These are phyloP conservation scores for Bellardia pandia DNA, from an alignment of 2,888 invertebrate genomes.

Conservation along the genomic window DNA sequence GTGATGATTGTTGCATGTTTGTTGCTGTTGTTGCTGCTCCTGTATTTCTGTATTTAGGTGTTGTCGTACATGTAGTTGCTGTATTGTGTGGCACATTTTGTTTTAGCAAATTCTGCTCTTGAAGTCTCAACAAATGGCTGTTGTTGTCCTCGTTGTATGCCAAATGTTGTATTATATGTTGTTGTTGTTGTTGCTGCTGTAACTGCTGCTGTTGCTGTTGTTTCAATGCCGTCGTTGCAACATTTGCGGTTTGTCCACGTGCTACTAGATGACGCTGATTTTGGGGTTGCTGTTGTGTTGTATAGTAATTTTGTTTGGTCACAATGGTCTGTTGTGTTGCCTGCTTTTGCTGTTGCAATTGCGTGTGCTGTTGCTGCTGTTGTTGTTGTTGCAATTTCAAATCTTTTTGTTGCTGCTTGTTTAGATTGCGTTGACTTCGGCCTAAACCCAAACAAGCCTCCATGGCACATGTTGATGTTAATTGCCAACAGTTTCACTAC, in stretches of 20 bases:
- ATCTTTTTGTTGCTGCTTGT: conserved; percentile 73
- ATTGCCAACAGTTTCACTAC: conserved; percentile 61
- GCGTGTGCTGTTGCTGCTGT: conserved; percentile 74
- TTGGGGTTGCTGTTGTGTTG: conserved; percentile 75
- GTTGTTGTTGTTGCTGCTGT: conserved; percentile 62
- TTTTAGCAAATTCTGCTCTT: conserved; percentile 47
- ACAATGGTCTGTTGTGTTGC: conserved; percentile 66
- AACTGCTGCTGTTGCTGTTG: conserved; percentile 56
- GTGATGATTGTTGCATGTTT: conserved; percentile 52
- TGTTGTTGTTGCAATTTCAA: conserved; percentile 74
- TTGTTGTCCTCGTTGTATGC: conserved; percentile 63
- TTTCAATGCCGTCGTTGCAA: conserved; percentile 70
- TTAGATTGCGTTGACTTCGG: conserved; percentile 82
- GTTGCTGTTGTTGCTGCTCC: conserved; percentile 75
- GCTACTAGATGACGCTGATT: conserved; percentile 75
- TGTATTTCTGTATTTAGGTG: conserved; percentile 85
- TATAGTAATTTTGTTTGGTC: conserved; percentile 74
- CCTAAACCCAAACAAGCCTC: conserved; percentile 83
- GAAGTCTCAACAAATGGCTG: conserved; percentile 73
- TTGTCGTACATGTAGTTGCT: conserved; percentile 71
- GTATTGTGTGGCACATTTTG: conserved; percentile 68
- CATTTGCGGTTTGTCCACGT: conserved; percentile 71
- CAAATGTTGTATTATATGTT: conserved; percentile 52
- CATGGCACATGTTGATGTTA: conserved; percentile 83
- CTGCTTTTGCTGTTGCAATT: conserved; percentile 75